phyloP scores from a whole-genome alignment of 2,797 vertebrate genomes.

The Gadopsis marmoratus region DNA sequence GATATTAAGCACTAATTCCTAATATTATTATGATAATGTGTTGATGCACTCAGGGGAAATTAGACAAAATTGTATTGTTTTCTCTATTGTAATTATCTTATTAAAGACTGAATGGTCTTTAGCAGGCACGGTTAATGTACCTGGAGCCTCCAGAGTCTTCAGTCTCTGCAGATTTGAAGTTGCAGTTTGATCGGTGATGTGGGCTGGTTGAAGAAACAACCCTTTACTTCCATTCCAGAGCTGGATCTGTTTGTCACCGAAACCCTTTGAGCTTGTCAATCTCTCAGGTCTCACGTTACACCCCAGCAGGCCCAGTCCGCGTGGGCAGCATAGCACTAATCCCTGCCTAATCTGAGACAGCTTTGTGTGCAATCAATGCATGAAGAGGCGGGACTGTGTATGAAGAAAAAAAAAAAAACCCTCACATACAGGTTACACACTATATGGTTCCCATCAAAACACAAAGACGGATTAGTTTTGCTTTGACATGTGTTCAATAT shows the following conservation, averaged over 20 bases:
- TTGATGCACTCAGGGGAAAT: slow-evolving; percentile 25
- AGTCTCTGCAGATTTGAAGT: slow-evolving; percentile 26
- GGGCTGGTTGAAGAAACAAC: background rate
- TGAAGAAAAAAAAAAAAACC: too few species aligned
- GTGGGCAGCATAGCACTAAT: slow-evolving; percentile 65
- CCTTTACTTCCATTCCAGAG: slow-evolving; percentile 18
- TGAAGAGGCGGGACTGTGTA: slow-evolving; percentile 12
- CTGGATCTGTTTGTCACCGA: slow-evolving; percentile 53
- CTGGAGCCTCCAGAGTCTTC: background rate
- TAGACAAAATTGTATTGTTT: background rate
- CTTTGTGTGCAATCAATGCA: slow-evolving; percentile 64
- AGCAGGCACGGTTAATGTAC: background rate
- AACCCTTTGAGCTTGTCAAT: slow-evolving; percentile 39
- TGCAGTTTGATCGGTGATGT: background rate
- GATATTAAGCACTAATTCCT: background rate
- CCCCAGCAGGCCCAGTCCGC: slow-evolving; percentile 32
- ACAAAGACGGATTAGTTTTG: background rate
- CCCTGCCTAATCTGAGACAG: slow-evolving; percentile 61
- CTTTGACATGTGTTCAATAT: background rate
- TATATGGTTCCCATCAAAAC: background rate
- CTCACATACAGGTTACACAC: background rate
- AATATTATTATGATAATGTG: background rate
- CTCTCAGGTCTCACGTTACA: slow-evolving; percentile 57
- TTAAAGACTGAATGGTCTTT: slow-evolving; percentile 4
- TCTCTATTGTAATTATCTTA: slow-evolving; percentile 9